Base-by-base conservation (phyloP, 1,140 invertebrate species). In the Daktulosphaira vitifoliae region DNA sequence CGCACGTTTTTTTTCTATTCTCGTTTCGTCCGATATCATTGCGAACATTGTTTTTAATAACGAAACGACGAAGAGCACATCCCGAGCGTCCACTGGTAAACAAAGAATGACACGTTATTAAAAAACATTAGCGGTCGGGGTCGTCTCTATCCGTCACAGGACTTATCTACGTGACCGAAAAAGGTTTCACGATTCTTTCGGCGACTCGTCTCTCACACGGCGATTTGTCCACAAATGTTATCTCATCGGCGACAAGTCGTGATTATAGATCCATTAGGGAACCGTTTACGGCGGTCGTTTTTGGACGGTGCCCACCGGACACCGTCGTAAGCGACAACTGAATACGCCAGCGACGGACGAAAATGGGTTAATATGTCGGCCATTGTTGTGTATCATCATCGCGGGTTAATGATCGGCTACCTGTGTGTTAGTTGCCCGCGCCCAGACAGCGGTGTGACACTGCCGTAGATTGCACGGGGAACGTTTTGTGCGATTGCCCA, bases 41-140 rank as follows among this genome's bases (percentile, higher is more conserved):
- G 8, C 53, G 38, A 56, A 46, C 54, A 46, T 29, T 59, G 42
- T 59, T 46, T 29, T 18, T 26, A 46, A 59, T 44, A 59, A 33
- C 11, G 29, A 59, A 44, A 59, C n/a, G 39, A 38, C 39, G 42
- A 25, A 37, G 2, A 26, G 54, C 29, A 37, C 54, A 15, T 59
- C 39, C 22, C 11, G n/a, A 44, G 4, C 16, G 23, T 5, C 2
- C 7, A 20, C 5, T 33, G 29, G 51, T 53, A 38, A n/a, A 15
- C 16, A 42, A 56, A 56, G 39, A 56, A 56, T 56, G 38, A 42
- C 39, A 56, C 53, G 39, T 56, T 42, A 56, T 56, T 53, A 53
- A 53, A 38, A 53, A 38, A 33, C 26, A 53, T 38, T 53, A 38
- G 50, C 26, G 16, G 9, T 37, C 20, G 52, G 52, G 52, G 33